phyloP scores from a whole-genome alignment of 2,888 invertebrate species.

The Troides aeacus region DNA sequence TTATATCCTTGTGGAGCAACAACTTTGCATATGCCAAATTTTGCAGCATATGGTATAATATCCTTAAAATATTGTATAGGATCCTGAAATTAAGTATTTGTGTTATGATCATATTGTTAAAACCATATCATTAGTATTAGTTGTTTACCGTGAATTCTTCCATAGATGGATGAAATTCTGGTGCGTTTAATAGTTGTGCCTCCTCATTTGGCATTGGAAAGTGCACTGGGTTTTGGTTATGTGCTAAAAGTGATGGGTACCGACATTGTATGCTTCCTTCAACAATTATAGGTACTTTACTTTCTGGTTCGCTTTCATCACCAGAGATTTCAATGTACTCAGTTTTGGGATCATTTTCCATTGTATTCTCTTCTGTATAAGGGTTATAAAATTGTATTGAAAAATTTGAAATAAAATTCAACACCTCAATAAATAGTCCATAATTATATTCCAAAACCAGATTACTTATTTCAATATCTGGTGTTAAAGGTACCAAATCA shows the following conservation, averaged over 20 bases:
- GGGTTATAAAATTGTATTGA: neutral
- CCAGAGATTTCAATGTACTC: neutral
- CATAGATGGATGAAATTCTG: neutral
- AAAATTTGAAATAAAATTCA: neutral
- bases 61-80: constrained; percentile 91
- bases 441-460: neutral
- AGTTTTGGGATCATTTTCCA: neutral
- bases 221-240: too few relatives aligned
- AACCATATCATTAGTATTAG: neutral
- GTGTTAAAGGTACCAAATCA: neutral
- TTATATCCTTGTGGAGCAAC: constrained; percentile 90
- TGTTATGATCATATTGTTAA: neutral
- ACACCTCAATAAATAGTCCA: neutral
- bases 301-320: neutral
- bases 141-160: constrained; percentile 82
- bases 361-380: neutral
- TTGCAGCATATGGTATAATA: constrained; percentile 86
- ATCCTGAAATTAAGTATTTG: constrained; percentile 75
- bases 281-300: too few relatives aligned
- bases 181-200: neutral
- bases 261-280: too few relatives aligned
- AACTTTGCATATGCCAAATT: constrained; percentile 92
- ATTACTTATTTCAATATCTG: neutral
- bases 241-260: too few relatives aligned
- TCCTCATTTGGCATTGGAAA: too few relatives aligned